Percentiles rank a stretch among this genome's conserved stretches.
Conservation (phyloP, 2,888 invertebrate species). For the Agrotis segetum region DNA sequence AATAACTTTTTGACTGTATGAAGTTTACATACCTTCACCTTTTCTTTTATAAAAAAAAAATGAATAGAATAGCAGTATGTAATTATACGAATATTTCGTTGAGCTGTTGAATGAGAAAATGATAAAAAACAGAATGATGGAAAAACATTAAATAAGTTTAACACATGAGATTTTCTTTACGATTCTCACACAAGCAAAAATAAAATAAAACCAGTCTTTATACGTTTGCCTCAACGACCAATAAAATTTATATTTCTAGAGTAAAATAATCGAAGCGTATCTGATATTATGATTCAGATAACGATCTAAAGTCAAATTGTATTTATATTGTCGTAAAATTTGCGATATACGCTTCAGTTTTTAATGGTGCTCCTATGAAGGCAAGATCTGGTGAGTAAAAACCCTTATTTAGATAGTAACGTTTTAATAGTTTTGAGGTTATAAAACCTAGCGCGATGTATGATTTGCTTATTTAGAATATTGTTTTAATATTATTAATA, state of each 20-base stretch:
- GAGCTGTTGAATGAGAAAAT: too few species aligned
- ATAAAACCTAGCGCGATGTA: slow-evolving; percentile 37
- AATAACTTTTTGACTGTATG: too few species aligned
- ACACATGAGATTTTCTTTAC: background rate
- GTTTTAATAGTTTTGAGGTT: slow-evolving; percentile 39
- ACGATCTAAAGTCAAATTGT: slow-evolving; percentile 52
- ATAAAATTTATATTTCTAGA: slow-evolving; percentile 43
- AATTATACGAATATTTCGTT: too few species aligned
- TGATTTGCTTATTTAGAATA: slow-evolving; percentile 33
- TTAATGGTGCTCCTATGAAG: slow-evolving; percentile 43
- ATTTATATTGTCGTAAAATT: slow-evolving; percentile 66
- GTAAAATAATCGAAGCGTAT: slow-evolving; percentile 43
- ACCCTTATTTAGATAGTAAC: slow-evolving; percentile 49
- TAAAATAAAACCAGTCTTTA: slow-evolving; percentile 23
- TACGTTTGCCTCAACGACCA: slow-evolving; percentile 12
- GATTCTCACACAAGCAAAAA: background rate
- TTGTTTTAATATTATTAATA: too few species aligned
- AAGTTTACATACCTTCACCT: too few species aligned
- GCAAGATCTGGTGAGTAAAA: slow-evolving; percentile 25
- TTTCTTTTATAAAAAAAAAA: too few species aligned
- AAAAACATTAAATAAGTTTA: background rate
- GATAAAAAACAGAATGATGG: too few species aligned
- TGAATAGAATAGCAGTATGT: too few species aligned
- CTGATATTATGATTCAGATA: slow-evolving; percentile 59
- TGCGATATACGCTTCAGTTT: slow-evolving; percentile 48